Evolutionary conservation across 1,140 invertebrate genomes (phyloP).

Genomic region (Bemisia tabaci): DNA sequence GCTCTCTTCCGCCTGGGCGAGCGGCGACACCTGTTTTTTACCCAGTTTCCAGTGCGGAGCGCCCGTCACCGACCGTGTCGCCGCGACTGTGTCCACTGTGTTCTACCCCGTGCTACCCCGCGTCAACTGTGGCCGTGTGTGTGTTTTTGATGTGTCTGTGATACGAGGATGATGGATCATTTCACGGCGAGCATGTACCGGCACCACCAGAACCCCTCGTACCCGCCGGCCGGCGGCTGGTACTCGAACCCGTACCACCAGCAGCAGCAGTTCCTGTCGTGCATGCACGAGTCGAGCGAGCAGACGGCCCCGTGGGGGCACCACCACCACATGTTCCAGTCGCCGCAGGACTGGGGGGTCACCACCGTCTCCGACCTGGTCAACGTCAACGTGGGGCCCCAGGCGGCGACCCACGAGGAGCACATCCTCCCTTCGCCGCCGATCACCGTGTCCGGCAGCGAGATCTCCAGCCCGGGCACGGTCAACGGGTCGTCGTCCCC

Average conservation of each 20-base stretch:
- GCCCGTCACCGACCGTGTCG: no score
- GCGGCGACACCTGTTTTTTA: no score
- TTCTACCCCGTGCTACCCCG: no score
- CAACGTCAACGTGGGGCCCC: background rate
- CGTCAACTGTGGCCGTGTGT: no score
- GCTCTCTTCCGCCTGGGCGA: no score
- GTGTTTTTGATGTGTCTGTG: no score
- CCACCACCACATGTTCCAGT: background rate
- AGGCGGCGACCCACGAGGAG: background rate
- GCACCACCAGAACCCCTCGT: background rate
- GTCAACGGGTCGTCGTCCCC: slow-evolving; percentile 1
- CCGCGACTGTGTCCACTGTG: no score
- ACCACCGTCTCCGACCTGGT: background rate
- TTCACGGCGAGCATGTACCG: background rate
- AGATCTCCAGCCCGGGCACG: slow-evolving; percentile 16
- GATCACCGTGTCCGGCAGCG: background rate
- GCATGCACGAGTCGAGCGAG: background rate
- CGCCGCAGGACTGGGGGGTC: background rate
- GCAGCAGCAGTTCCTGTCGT: background rate
- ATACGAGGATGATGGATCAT: background rate
- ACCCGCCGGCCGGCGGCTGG: background rate
- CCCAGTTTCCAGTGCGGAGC: no score
- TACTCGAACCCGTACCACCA: background rate
- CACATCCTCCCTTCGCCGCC: background rate
- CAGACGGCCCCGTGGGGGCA: background rate